phyloP scores from a whole-genome alignment of 2,797 vertebrate species.

The Acomys russatus region DNA sequence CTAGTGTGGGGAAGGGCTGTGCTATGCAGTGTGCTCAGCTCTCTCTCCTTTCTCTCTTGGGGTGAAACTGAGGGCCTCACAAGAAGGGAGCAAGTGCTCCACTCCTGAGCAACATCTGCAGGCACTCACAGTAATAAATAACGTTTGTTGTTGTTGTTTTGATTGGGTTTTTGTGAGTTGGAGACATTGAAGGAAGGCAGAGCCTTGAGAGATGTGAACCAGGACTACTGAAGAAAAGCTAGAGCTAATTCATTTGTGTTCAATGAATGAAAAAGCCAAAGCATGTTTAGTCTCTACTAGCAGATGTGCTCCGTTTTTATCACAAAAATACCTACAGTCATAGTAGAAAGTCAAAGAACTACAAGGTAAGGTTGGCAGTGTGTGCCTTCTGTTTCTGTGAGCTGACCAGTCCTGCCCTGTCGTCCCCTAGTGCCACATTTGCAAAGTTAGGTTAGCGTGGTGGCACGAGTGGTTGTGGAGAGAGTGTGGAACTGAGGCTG shows the following conservation, averaged over 20 bases:
- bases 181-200: background rate
- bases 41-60: background rate
- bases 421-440: background rate
- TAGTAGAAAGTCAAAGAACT: constrained; percentile 22
- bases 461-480: background rate
- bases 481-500: background rate
- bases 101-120: background rate
- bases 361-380: background rate
- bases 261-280: background rate
- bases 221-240: constrained; percentile 26
- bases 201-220: constrained; percentile 33
- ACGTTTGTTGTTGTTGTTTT: constrained; percentile 12
- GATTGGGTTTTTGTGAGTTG: constrained; percentile 46
- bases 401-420: background rate
- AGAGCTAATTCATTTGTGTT: constrained; percentile 25
- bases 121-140: background rate
- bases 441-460: background rate
- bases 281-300: background rate
- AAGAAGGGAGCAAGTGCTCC: too few species aligned
- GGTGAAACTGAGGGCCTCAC: background rate
- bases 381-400: background rate
- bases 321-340: constrained; percentile 5
- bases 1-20: background rate
- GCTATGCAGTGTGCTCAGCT: background rate
- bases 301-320: constrained; percentile 46